Percentiles rank a stretch among this genome's conserved stretches.
phyloP scores from a whole-genome alignment of 2,888 invertebrate genomes.

The Monochamus alternatus region DNA sequence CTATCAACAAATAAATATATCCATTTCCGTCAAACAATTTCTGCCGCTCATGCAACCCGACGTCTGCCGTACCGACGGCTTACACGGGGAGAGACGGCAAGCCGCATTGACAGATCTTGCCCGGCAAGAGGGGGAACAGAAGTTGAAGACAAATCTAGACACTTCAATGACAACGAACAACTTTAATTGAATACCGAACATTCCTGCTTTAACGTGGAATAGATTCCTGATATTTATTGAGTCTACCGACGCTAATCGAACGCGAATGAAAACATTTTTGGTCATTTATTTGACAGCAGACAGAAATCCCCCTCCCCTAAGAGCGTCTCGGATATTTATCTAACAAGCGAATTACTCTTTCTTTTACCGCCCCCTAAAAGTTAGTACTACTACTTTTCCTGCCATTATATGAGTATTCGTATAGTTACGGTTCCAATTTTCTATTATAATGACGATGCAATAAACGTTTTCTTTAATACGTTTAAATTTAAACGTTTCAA shows the following conservation, averaged over 20 bases:
- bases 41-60: background rate
- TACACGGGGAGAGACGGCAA: constrained; percentile 17
- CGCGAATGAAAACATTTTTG: constrained; percentile 8
- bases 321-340: background rate
- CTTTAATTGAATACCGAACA: constrained; percentile 67
- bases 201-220: constrained; percentile 60
- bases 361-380: too few species aligned
- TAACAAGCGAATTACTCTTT: background rate
- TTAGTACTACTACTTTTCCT: too few species aligned
- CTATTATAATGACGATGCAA: too few species aligned
- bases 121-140: constrained; percentile 52
- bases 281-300: constrained; percentile 10
- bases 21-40: constrained; percentile 10
- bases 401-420: too few species aligned
- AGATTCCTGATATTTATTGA: constrained; percentile 58
- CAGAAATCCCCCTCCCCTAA: background rate
- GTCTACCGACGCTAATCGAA: constrained; percentile 43
- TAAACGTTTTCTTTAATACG: too few species aligned
- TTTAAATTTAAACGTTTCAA: too few species aligned
- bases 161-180: constrained; percentile 65
- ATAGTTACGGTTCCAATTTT: too few species aligned
- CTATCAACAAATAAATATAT: constrained; percentile 9
- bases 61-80: constrained; percentile 2
- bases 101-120: constrained; percentile 52
- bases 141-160: constrained; percentile 65